Percentiles rank a stretch among this genome's conserved stretches.
phyloP scores from a whole-genome alignment of 1,140 invertebrate species.

The Leptestheria dahalacensis region DNA sequence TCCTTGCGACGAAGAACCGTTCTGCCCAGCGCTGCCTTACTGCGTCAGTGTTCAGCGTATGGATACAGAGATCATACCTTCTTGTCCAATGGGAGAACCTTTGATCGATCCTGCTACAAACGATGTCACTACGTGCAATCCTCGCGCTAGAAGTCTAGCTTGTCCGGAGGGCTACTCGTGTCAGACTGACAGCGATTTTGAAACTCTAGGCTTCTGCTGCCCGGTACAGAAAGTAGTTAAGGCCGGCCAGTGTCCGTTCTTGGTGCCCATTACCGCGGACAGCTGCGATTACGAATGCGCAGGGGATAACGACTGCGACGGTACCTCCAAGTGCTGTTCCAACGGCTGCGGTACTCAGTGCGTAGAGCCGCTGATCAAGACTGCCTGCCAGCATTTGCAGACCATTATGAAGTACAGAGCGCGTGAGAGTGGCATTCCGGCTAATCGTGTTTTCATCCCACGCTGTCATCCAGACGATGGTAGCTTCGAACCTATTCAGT shows the following conservation, averaged over 20 bases:
- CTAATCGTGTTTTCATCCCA: constrained; percentile 26
- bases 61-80: not conserved
- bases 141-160: constrained; percentile 14
- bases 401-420: constrained; percentile 52
- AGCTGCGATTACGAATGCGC: constrained; percentile 60
- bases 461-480: constrained; percentile 25
- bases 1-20: constrained; percentile 43
- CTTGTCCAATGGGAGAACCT: constrained; percentile 20
- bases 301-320: constrained; percentile 54
- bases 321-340: constrained; percentile 55
- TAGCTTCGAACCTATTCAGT: constrained; percentile 27
- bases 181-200: constrained; percentile 4
- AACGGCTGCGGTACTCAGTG: constrained; percentile 73
- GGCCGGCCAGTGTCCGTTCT: constrained; percentile 61
- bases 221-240: constrained; percentile 31
- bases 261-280: constrained; percentile 44
- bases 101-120: constrained; percentile 18
- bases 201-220: constrained; percentile 15
- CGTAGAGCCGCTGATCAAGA: constrained; percentile 49
- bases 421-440: constrained; percentile 48
- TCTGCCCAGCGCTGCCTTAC: constrained; percentile 64
- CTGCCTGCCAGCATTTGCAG: constrained; percentile 58
- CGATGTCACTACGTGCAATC: constrained; percentile 20
- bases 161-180: constrained; percentile 16
- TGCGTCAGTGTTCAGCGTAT: constrained; percentile 31